Conservation (phyloP, 2,888 invertebrate genomes). For the Xestobium rufovillosum region DNA sequence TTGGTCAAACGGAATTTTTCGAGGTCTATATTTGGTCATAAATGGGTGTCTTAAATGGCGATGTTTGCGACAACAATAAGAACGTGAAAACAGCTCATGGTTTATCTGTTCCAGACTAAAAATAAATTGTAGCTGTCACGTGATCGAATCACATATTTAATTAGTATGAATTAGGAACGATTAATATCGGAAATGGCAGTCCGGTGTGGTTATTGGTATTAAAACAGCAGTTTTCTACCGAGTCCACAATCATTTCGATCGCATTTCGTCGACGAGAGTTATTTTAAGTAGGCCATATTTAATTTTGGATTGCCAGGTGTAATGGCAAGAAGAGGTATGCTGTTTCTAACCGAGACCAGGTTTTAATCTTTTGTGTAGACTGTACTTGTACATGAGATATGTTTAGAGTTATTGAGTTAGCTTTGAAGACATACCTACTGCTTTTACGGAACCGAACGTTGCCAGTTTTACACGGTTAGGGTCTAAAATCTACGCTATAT, state of each 20-base stretch:
- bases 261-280: slow-evolving; percentile 6
- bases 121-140: neutral
- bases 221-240: no score
- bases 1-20: no score
- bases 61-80: slow-evolving; percentile 7
- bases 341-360: no score
- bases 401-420: slow-evolving; percentile 1
- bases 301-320: slow-evolving; percentile 36
- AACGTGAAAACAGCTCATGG: slow-evolving; percentile 19
- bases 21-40: no score
- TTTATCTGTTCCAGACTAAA: slow-evolving; percentile 16
- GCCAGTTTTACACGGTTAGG: slow-evolving; percentile 1
- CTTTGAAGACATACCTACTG: no score
- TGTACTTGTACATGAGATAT: slow-evolving; percentile 1
- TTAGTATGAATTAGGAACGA: no score
- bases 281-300: slow-evolving; percentile 35
- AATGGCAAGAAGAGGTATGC: slow-evolving; percentile 6
- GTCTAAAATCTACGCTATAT: no score
- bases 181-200: no score
- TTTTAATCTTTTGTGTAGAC: slow-evolving; percentile 2
- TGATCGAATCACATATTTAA: no score
- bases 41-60: slow-evolving; percentile 15
- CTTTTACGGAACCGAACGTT: no score
- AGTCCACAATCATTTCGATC: no score
- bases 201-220: no score